Evolutionary conservation across 2,888 invertebrate genomes (phyloP), one percentile per base, ranked within the genome.

Genomic region (Dynastes grantii): DNA sequence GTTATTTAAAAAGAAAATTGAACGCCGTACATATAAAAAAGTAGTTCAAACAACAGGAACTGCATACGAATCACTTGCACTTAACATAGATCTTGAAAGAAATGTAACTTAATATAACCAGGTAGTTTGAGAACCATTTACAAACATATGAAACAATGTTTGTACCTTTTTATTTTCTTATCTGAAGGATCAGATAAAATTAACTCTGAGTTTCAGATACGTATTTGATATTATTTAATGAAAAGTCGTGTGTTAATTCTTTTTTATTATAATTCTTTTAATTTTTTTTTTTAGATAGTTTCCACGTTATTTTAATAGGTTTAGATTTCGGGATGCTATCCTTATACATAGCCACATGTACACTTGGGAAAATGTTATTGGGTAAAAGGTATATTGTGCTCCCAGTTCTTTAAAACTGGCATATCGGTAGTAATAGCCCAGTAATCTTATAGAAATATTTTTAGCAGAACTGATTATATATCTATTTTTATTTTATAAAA

Each of bases 351-450:
- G 22, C 55, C 5, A n/a, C 55, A 8, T 55, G 13, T 55, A n/a
- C 13, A 55, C 22, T n/a, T 22, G n/a, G 55, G 55, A 22, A 11
- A 32, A 64, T 64, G 64, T 64, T 29, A 40, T 65, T 65, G 16
- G 40, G 40, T 11, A 45, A 45, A 45, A 8, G 11, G 11, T 45
- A 45, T 32, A 65, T 65, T 65, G 65, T 45, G 45, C 45, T 45
- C 45, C 6, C 45, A 45, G 45, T 45, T 45, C 45, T 45, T 37
- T 40, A 16, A 37, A 65, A 37, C 65, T 65, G 65, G 13, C 65
- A 65, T 65, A 8, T 65, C 37, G 22, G 37, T 65, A 40, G 65
- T 65, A 40, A 65, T 40, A 65, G 40, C 65, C n/a, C 37, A 65
- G 65, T 49, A 68, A 68, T 49, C 53, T 61, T 61, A 29, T 61